These are phyloP conservation scores for Escarpia spicata DNA, from an alignment of 2,888 invertebrate genomes.

Conservation along the genomic window DNA sequence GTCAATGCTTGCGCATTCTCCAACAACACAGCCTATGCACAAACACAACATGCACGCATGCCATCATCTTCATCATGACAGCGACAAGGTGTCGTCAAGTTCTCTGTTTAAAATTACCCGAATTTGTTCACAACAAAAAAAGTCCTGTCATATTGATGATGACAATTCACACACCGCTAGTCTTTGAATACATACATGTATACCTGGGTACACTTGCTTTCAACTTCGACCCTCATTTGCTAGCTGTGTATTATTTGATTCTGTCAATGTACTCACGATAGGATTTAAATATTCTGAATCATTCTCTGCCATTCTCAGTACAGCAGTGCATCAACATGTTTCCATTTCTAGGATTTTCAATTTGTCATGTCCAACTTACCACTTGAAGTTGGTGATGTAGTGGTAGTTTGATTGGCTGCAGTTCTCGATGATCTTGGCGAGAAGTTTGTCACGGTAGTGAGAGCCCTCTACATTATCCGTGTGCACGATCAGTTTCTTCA, in stretches of 20 bases:
- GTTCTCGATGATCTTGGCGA: slow-evolving; percentile 96
- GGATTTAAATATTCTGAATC: not conserved
- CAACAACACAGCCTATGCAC: slow-evolving; percentile 75
- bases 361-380: slow-evolving; percentile 73
- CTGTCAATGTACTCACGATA: not conserved
- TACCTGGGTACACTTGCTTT: not conserved
- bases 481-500: slow-evolving; percentile 95
- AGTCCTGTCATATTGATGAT: too few species aligned
- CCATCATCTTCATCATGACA: too few species aligned
- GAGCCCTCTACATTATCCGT: slow-evolving; percentile 99
- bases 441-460: slow-evolving; percentile 90
- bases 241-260: not conserved
- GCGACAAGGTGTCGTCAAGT: too few species aligned
- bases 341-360: not conserved
- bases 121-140: too few species aligned
- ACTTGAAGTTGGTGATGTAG: slow-evolving; percentile 98
- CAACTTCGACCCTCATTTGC: too few species aligned
- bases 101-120: not conserved
- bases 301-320: not conserved
- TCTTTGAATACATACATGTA: too few species aligned
- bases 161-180: too few species aligned
- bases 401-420: slow-evolving; percentile 99
- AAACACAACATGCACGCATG: slow-evolving; percentile 17
- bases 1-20: slow-evolving; percentile 78
- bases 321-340: not conserved